A percentile compares a stretch with the other conserved stretches of the same genome.
Evolutionary conservation across 2,888 invertebrate species (phyloP).

Genomic region (Synanthedon formicaeformis): DNA sequence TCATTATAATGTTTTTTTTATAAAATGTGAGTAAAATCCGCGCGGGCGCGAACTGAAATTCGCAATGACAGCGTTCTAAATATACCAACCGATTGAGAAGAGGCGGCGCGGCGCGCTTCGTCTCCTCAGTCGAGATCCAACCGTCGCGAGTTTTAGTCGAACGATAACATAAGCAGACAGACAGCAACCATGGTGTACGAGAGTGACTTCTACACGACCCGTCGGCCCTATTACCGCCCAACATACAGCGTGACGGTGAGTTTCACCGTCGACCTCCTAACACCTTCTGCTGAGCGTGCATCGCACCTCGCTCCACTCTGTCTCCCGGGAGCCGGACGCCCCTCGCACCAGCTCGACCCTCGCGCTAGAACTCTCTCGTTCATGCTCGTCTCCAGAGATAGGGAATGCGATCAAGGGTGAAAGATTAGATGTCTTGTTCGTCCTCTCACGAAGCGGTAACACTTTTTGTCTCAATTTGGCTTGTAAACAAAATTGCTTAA

Average conservation of each 20-base stretch:
- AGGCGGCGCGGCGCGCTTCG: conserved; percentile 23
- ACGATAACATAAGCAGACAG: conserved; percentile 35
- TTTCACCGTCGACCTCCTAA: conserved; percentile 42
- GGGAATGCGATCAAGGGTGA: conserved; percentile 7
- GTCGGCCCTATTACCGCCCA: conserved; percentile 84
- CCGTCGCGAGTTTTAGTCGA: conserved; percentile 64
- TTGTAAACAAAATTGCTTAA: conserved; percentile 55
- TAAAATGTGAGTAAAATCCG: conserved; percentile 38
- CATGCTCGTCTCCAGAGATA: conserved; percentile 6
- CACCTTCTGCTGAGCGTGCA: conserved; percentile 23
- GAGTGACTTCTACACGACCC: conserved; percentile 91
- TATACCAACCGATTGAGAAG: conserved; percentile 46
- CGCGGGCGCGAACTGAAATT: conserved; percentile 57
- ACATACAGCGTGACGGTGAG: conserved; percentile 87
- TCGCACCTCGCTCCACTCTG: conserved; percentile 44
- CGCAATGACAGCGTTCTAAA: conserved; percentile 69
- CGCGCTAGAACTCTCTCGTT: conserved; percentile 23
- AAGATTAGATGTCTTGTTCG: neutral
- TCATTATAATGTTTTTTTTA: conserved; percentile 31
- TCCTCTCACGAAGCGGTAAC: conserved; percentile 11
- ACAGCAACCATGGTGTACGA: conserved; percentile 87
- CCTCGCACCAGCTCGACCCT: conserved; percentile 61
- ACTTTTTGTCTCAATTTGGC: conserved; percentile 26
- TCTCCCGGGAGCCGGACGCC: conserved; percentile 60
- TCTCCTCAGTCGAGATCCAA: conserved; percentile 58